Base-by-base conservation (phyloP, 2,888 invertebrate species). In the Salpingus planirostris region DNA sequence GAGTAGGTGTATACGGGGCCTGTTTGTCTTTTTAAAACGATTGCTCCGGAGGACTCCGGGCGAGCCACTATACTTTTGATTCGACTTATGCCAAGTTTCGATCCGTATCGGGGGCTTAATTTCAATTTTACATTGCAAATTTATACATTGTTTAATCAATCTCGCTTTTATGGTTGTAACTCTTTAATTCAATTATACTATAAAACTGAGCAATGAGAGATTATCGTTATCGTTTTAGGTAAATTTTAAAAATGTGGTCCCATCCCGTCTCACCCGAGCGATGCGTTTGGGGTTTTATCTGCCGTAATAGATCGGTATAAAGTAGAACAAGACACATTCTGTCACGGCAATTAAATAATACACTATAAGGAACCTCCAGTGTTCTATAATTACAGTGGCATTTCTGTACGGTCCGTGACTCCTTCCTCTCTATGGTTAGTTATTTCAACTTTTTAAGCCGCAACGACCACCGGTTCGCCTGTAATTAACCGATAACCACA, bases 271-370 rank as follows among this genome's bases (percentile, higher is more conserved):
- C 18, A 18, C 8, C 6, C 5, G 34, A 34, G 29, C 31, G 24
- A 36, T 36, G 26, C 22, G 31, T 36, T 36, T 24, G 6, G 26
- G 13, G 11, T 36, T 36, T 25, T 36, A 30, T 21, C 10, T 13
- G n/a, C n/a, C n/a, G 2, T 18, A 26, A 5, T 6, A 13, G 13
- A 36, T 36, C 36, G n/a, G n/a, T 36, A 7, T 28, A 32, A 28
- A 29, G 22, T 36, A 29, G 36, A 38, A 38, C 48, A 49, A 50
- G 48, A 46, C 46, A 49, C 44, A 44, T 50, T 53, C 54, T 55
- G 57, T 55, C 52, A 57, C 54, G 57, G 54, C 50, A 57, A 55
- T 57, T 55, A 55, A 54, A 49, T 46, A 47, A 50, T 49, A 49
- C 40, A 40, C 35, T 35, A 44, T 40, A 48, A 48, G 50, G 46